A percentile compares a stretch with the other conserved stretches of the same genome.
These are phyloP conservation scores for Drosophila nr. fundita DNA, from an alignment of 2,888 invertebrate genomes.

Conservation along the genomic window DNA sequence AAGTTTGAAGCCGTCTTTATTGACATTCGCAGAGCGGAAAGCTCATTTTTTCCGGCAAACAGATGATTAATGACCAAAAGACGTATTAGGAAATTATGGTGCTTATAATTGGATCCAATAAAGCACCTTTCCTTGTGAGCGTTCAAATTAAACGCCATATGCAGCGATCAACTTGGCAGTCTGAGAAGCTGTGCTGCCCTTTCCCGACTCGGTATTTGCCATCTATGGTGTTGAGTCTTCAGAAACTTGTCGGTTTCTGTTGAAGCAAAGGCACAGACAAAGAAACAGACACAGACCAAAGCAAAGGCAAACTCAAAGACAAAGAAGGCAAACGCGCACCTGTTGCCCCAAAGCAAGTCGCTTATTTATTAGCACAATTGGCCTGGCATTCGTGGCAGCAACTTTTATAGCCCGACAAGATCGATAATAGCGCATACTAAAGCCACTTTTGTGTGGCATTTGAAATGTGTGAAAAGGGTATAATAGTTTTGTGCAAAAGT, in stretches of 20 bases:
- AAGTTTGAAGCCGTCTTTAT: constrained; percentile 5
- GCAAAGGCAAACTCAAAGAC: constrained; percentile 9
- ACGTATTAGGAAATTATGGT: constrained; percentile 32
- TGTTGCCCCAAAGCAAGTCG: constrained; percentile 65
- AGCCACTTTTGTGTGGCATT: constrained; percentile 13
- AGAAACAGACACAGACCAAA: background rate
- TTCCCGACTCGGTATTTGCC: constrained; percentile 44
- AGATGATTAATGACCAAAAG: constrained; percentile 42
- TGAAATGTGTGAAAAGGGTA: background rate
- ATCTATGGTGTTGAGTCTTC: constrained; percentile 53
- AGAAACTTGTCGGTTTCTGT: constrained; percentile 13
- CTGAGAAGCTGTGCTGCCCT: constrained; percentile 20
- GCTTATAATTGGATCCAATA: constrained; percentile 19
- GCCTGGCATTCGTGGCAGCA: constrained; percentile 44
- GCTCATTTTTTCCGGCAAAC: background rate
- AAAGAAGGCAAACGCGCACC: constrained; percentile 42
- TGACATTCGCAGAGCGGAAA: constrained; percentile 17
- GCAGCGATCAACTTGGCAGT: constrained; percentile 27
- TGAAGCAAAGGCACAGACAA: constrained; percentile 7
- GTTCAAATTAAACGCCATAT: constrained; percentile 34
- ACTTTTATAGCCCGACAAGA: constrained; percentile 37
- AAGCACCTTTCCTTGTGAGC: constrained; percentile 8
- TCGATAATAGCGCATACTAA: constrained; percentile 10
- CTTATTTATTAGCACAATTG: constrained; percentile 73
- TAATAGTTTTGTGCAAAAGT: background rate